Conservation (phyloP, 2,797 vertebrate species). For the Aldrovandia affinis region DNA sequence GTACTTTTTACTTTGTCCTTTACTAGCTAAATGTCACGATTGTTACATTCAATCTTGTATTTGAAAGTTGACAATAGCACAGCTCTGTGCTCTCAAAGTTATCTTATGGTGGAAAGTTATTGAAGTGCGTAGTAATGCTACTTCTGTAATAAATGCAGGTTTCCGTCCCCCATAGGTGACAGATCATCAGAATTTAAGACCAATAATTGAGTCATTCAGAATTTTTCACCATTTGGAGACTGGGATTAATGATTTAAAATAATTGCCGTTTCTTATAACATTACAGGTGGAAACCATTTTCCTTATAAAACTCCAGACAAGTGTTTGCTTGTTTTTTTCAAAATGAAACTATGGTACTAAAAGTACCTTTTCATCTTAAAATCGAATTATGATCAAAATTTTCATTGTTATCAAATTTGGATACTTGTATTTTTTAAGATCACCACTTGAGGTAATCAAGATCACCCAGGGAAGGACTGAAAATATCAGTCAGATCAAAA, state of each 20-base stretch:
- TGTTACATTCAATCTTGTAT: too few species aligned
- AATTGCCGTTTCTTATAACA: too few species aligned
- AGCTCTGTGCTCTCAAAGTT: not conserved
- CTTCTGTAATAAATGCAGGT: conserved; percentile 1
- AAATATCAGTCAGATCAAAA: not conserved
- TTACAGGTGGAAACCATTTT: too few species aligned
- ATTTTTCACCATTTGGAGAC: not conserved
- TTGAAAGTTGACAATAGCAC: too few species aligned
- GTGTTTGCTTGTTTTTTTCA: too few species aligned
- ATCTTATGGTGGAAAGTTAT: not conserved
- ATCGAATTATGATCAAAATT: too few species aligned
- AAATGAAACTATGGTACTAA: too few species aligned
- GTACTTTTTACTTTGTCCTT: not conserved
- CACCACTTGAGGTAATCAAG: not conserved
- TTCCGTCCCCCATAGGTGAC: not conserved
- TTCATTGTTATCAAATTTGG: too few species aligned
- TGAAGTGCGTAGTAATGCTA: not conserved
- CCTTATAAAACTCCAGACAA: too few species aligned
- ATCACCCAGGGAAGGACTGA: not conserved
- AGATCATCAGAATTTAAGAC: not conserved
- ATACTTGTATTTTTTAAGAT: not conserved
- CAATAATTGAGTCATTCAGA: not conserved
- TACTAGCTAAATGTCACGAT: not conserved
- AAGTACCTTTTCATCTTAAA: too few species aligned
- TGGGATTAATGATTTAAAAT: too few species aligned